Conservation (phyloP, 2,797 vertebrate species). For the Myiothlypis coronata region DNA sequence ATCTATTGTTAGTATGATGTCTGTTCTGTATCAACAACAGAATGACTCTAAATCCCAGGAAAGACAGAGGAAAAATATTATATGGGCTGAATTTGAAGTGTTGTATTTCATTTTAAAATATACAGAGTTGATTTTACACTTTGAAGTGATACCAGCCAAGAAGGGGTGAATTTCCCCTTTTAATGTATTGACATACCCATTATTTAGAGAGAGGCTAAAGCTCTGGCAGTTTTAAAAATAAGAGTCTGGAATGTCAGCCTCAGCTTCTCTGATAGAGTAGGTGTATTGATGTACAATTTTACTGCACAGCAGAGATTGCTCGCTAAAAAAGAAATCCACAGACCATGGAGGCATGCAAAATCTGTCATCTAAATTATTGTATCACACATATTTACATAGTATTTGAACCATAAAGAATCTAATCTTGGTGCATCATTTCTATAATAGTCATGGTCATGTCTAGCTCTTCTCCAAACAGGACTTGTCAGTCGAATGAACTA, state of each 20-base stretch:
- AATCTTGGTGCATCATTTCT: background rate
- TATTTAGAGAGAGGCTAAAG: background rate
- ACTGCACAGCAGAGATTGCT: background rate
- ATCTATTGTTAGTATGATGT: constrained; percentile 22
- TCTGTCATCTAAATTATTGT: background rate
- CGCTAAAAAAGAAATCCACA: background rate
- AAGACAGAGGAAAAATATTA: background rate
- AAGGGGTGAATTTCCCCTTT: background rate
- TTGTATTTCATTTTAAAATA: background rate
- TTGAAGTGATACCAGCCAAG: background rate
- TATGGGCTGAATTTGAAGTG: background rate
- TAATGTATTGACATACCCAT: background rate
- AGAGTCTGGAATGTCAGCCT: constrained; percentile 7
- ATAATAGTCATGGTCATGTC: background rate
- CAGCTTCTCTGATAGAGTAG: background rate
- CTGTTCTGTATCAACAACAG: constrained; percentile 8
- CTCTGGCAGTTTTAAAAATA: constrained; percentile 9
- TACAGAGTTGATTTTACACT: background rate
- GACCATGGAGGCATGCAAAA: background rate
- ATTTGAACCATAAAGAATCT: background rate
- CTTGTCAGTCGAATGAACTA: background rate
- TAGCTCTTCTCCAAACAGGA: background rate
- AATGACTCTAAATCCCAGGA: background rate
- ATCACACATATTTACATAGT: background rate
- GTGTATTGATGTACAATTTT: constrained; percentile 13